Conservation (phyloP, 1,140 invertebrate genomes). For the Galleria mellonella region DNA sequence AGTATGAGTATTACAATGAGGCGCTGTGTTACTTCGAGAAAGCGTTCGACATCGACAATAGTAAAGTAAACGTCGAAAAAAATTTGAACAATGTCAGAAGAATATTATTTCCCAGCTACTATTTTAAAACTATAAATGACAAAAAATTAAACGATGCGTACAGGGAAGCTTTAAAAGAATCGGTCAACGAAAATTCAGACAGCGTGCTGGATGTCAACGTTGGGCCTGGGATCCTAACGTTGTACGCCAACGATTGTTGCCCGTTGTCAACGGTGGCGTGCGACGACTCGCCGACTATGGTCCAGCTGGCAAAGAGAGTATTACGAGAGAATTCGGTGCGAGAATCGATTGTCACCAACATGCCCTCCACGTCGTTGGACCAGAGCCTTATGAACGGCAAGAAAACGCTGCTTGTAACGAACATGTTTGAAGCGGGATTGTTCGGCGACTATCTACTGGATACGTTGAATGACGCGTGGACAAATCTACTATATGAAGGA, state of each 20-base stretch:
- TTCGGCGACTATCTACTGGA: conserved; percentile 80
- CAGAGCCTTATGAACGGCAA: conserved; percentile 66
- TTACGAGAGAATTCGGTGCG: too few species aligned
- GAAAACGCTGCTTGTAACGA: conserved; percentile 77
- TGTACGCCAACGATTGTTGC: too few species aligned
- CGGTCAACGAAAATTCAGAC: background rate
- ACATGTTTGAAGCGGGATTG: conserved; percentile 82
- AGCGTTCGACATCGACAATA: background rate
- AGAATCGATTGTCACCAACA: background rate
- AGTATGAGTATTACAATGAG: background rate
- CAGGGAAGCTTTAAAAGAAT: background rate
- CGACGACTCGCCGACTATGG: too few species aligned
- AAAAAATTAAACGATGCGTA: background rate
- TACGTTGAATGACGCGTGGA: conserved; percentile 78
- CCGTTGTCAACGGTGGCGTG: too few species aligned
- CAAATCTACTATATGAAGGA: background rate
- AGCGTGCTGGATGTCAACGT: background rate
- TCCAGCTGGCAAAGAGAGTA: too few species aligned
- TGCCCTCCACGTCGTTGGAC: background rate
- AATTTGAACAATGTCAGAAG: conserved; percentile 1
- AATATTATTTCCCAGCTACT: background rate
- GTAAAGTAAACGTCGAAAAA: background rate
- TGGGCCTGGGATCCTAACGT: too few species aligned
- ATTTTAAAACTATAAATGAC: conserved; percentile 2
- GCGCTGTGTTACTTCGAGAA: conserved; percentile 19